Base-by-base conservation (phyloP, 2,888 invertebrate genomes). In the Caenorhabditis imperialis region DNA sequence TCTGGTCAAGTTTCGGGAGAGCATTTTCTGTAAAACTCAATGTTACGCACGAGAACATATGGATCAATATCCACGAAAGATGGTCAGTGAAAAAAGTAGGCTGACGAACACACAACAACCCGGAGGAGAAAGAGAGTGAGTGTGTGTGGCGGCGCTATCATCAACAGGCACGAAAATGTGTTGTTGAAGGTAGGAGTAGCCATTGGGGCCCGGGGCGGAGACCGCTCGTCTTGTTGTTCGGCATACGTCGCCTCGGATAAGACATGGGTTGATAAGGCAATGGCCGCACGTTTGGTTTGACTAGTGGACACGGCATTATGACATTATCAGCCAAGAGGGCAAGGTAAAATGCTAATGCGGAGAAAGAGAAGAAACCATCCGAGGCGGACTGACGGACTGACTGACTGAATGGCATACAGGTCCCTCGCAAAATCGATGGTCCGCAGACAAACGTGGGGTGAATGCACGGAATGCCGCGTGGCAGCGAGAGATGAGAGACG, bases 71-170 rank as follows among this genome's bases (percentile, higher is more conserved):
- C 12, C 3, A 35, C 35, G 47, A 48, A 27, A 40, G 25, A 40
- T 8, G 30, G 27, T n/a, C n/a, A n/a, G n/a, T 18, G 14, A 30
- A 48, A 65, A 57, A 47, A 55, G 37, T 44, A 62, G 16, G 23
- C 47, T 35, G 37, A 51, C 1, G 61, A 51, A 65, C 65, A 47
- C 63, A 65, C 50, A 65, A 38, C 37, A 47, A 48, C 30, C 54
- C 16, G 27, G 37, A 12, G 50, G 16, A 23, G n/a, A 30, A 4
- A n/a, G 16, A 10, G 48, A 16, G 62, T 55, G 42, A 38, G 38
- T 44, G 55, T 55, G 48, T 65, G 65, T 42, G 55, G 65, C 55
- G 65, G 40, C 55, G 54, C 65, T 65, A 65, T 65, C 57, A 65
- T 65, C 65, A 57, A 62, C 22, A 6, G 53, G 37, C 47, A 38